phyloP scores from a whole-genome alignment of 2,113 vertebrate species.

The Nothocercus nigrocapillus region DNA sequence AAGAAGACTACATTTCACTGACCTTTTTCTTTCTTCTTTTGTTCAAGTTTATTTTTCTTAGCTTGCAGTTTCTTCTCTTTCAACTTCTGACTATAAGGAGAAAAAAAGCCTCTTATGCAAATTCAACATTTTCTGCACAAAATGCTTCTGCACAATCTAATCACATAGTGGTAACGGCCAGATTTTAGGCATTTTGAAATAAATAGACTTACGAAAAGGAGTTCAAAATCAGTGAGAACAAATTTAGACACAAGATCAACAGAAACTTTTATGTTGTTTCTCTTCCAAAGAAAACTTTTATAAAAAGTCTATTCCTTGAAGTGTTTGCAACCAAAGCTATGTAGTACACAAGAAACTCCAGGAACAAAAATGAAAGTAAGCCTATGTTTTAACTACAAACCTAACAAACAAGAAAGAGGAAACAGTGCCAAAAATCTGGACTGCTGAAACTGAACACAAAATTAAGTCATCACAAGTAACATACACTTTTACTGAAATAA shows the following conservation, averaged over 20 bases:
- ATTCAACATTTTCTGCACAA: neutral
- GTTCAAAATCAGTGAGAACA: neutral
- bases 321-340: neutral
- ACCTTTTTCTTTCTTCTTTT: constrained; percentile 78
- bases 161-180: neutral
- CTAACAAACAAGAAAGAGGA: neutral
- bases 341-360: neutral
- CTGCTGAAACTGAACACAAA: neutral
- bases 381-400: neutral
- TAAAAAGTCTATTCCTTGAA: neutral
- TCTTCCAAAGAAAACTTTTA: neutral
- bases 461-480: neutral
- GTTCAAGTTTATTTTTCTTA: constrained; percentile 81
- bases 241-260: neutral
- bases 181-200: neutral
- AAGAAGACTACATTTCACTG: constrained; percentile 11
- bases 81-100: constrained; percentile 80
- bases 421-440: neutral
- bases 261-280: neutral
- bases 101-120: neutral
- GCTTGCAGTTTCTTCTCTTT: constrained; percentile 85
- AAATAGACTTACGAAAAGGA: neutral
- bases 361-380: neutral
- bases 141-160: neutral
- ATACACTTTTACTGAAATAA: neutral